Base-by-base conservation (phyloP, 2,797 vertebrate genomes). In the Cyclura pinguis region DNA sequence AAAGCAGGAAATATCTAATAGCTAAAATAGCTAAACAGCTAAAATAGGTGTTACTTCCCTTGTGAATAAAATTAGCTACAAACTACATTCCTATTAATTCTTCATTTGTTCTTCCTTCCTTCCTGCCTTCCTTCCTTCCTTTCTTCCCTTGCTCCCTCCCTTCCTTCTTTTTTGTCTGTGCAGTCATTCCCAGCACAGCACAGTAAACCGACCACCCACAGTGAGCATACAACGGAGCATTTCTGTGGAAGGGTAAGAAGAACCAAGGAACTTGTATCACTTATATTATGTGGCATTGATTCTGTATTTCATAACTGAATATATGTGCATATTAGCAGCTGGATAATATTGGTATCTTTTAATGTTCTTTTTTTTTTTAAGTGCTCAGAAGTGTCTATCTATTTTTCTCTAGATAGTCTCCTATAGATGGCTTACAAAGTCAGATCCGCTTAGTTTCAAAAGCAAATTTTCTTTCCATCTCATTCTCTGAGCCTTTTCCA, bases 171-270 rank as follows among this genome's bases (percentile, higher is more conserved):
- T 92, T 93, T 94, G 90, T 88, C 86, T 59, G 9, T 88, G 13
- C 92, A 97, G 97, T 97, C 97, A 97, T 93, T 97, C 97, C 93
- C 97, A 97, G 94, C 97, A 97, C 94, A 97, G 97, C 94, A 97
- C 97, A 85, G 95, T 95, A 93, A 97, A 95, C 0, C 97, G 97
- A 84, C 97, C 97, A 50, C 97, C 97, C 95, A 97, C 97, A 38
- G 96, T 97, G 96, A 97, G 96, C 93, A 97, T 97, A 78, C 97
- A 97, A 86, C 76, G 97, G 95, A 97, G 97, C 96, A 97, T 97
- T 96, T 97, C 97, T 84, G 91, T 97, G 93, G 97, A 97, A 97
- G 97, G 97, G 97, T 97, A 97, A 97, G 97, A 94, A 55, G 35
- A 22, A 86, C 20, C 32, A 35, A 38, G 4, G 27, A 67, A 14